Evolutionary conservation across 2,113 vertebrate species (phyloP).

Genomic region (Melanerpes aurifrons): DNA sequence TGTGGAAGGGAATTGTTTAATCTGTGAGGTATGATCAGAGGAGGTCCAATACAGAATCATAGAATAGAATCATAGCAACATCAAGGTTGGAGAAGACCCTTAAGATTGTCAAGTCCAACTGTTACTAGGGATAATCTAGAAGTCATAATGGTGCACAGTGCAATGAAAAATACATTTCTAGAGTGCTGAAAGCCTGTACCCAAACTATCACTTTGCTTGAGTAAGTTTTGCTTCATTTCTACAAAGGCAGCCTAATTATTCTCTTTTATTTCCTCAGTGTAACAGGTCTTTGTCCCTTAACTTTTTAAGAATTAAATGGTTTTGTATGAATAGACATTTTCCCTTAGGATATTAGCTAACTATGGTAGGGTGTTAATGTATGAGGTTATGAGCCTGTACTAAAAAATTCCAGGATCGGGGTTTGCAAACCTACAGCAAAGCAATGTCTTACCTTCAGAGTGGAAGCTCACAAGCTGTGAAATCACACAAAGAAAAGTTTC

Average conservation of each 20-base stretch:
- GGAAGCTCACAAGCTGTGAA: neutral
- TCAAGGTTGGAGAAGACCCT: no score
- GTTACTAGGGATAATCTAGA: neutral
- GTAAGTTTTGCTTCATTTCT: neutral
- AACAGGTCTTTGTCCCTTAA: neutral
- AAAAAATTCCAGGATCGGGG: neutral
- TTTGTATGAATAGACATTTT: neutral
- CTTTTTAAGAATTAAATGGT: neutral
- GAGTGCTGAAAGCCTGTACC: neutral
- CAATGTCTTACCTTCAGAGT: neutral
- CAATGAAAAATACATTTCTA: neutral
- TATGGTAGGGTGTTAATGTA: neutral
- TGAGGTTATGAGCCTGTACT: neutral
- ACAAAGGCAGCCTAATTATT: neutral
- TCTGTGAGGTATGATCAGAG: neutral
- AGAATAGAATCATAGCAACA: no score
- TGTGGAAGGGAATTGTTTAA: rapidly evolving
- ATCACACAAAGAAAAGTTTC: neutral
- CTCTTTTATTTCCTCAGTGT: neutral
- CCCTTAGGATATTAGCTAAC: neutral
- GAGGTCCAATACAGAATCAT: neutral
- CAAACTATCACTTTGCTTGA: neutral
- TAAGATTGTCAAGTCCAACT: no score
- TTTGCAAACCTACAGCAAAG: neutral
- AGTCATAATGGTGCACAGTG: neutral